phyloP scores from a whole-genome alignment of 2,797 vertebrate species.

The Mallotus villosus region DNA sequence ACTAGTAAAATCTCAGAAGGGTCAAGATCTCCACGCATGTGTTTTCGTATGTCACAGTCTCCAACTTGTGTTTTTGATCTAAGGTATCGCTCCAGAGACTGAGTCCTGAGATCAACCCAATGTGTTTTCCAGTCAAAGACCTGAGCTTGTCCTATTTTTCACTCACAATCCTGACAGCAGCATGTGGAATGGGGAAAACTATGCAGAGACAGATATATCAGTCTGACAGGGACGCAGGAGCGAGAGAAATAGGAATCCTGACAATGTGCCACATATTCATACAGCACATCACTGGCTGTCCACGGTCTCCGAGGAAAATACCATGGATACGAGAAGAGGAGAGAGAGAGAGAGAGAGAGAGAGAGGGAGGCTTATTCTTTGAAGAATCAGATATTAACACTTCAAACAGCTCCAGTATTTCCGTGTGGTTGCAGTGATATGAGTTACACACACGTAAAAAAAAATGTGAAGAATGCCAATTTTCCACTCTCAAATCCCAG shows the following conservation, averaged over 20 bases:
- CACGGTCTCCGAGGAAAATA: slow-evolving; percentile 8
- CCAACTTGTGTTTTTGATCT: background rate
- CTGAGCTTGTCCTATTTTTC: background rate
- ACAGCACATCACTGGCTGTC: slow-evolving; percentile 1
- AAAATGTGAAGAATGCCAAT: slow-evolving; percentile 4
- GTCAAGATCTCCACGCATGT: background rate
- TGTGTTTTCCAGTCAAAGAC: background rate
- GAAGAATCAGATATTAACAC: slow-evolving; percentile 44
- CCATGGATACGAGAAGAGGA: background rate
- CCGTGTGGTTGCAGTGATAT: slow-evolving; percentile 19
- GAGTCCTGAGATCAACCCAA: background rate
- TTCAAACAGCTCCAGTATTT: slow-evolving; percentile 43
- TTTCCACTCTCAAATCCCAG: slow-evolving; percentile 33
- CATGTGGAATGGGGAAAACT: slow-evolving; percentile 1
- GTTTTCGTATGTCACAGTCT: background rate
- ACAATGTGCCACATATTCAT: background rate
- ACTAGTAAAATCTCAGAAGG: too few species aligned
- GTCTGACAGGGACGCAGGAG: background rate
- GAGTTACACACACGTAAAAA: slow-evolving; percentile 2
- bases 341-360: background rate
- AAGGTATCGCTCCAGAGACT: background rate
- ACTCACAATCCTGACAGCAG: background rate
- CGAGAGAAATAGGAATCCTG: slow-evolving; percentile 19
- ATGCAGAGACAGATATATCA: background rate
- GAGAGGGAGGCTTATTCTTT: slow-evolving; percentile 27